phyloP scores from a whole-genome alignment of 2,113 vertebrate species.

The Triplophysa tibetana region DNA sequence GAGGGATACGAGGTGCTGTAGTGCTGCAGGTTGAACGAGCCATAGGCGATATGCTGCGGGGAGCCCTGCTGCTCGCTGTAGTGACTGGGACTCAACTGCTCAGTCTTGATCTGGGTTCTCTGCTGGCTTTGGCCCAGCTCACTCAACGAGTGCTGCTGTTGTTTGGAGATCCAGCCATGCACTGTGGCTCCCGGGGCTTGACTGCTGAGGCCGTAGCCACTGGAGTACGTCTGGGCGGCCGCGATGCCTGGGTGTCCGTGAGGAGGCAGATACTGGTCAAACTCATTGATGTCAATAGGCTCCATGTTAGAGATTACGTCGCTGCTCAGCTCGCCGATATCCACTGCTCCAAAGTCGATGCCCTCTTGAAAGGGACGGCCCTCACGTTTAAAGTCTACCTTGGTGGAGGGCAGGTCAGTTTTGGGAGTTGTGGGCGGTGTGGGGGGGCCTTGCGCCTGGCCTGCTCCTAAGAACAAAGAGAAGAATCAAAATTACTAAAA shows the following conservation, averaged over 20 bases:
- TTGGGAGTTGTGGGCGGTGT: slow-evolving; percentile 98
- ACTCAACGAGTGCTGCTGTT: slow-evolving; percentile 74
- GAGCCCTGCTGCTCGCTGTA: slow-evolving; percentile 90
- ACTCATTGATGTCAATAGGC: slow-evolving; percentile 95
- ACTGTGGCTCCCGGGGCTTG: slow-evolving; percentile 74
- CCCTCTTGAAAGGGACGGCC: slow-evolving; percentile 87
- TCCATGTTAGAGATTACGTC: slow-evolving; percentile 99
- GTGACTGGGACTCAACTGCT: slow-evolving; percentile 92
- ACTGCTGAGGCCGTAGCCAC: slow-evolving; percentile 50
- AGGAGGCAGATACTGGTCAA: slow-evolving; percentile 95
- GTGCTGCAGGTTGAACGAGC: slow-evolving; percentile 96
- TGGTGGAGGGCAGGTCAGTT: slow-evolving; percentile 86
- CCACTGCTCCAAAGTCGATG: slow-evolving; percentile 95
- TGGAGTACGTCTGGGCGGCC: slow-evolving; percentile 77
- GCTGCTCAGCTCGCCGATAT: slow-evolving; percentile 95
- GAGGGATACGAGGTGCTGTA: slow-evolving; percentile 90
- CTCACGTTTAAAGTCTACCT: slow-evolving; percentile 91
- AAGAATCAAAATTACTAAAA: neutral
- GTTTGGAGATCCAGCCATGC: slow-evolving; percentile 91
- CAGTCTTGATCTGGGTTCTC: slow-evolving; percentile 94
- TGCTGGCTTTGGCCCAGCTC: slow-evolving; percentile 83
- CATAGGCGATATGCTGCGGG: slow-evolving; percentile 87
- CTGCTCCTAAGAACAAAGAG: slow-evolving; percentile 64
- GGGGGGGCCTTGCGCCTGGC: slow-evolving; percentile 93
- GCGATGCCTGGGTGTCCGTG: slow-evolving; percentile 85